phyloP scores from a whole-genome alignment of 2,113 vertebrate species.

The Coryphaenoides rupestris region DNA sequence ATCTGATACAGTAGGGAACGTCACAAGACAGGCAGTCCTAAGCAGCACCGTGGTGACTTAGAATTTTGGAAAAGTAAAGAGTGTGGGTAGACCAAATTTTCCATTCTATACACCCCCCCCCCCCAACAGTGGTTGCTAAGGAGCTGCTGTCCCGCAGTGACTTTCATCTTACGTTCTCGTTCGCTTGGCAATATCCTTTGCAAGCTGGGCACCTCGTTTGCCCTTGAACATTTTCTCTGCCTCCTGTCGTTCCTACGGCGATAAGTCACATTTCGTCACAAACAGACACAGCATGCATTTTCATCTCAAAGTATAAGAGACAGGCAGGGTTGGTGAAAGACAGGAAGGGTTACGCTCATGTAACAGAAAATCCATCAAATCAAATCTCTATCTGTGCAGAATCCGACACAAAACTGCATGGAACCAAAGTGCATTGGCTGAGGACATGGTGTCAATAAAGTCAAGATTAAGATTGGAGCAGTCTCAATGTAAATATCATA shows the following conservation, averaged over 20 bases:
- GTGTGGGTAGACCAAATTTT: background rate
- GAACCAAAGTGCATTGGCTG: too few species aligned
- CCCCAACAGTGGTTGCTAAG: slow-evolving; percentile 87
- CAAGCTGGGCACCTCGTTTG: slow-evolving; percentile 98
- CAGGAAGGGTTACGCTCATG: background rate
- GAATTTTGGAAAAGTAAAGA: background rate
- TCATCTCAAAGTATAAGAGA: background rate
- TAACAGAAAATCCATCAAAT: background rate
- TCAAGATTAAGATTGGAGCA: too few species aligned
- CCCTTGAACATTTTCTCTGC: slow-evolving; percentile 99
- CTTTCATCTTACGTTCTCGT: slow-evolving; percentile 97
- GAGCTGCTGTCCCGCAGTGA: slow-evolving; percentile 73
- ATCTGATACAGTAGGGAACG: slow-evolving; percentile 82
- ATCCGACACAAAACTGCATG: too few species aligned
- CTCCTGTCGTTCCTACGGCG: slow-evolving; percentile 95
- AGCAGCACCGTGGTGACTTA: slow-evolving; percentile 74
- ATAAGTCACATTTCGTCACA: slow-evolving; percentile 75
- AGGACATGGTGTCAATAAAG: too few species aligned
- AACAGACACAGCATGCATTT: background rate
- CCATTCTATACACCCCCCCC: background rate
- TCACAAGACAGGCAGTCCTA: slow-evolving; percentile 77
- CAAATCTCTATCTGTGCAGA: too few species aligned
- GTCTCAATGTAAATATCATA: too few species aligned
- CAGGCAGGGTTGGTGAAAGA: background rate
- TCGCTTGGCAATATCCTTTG: slow-evolving; percentile 99